Conservation (phyloP, 2,797 vertebrate species). For the Capromys pilorides region DNA sequence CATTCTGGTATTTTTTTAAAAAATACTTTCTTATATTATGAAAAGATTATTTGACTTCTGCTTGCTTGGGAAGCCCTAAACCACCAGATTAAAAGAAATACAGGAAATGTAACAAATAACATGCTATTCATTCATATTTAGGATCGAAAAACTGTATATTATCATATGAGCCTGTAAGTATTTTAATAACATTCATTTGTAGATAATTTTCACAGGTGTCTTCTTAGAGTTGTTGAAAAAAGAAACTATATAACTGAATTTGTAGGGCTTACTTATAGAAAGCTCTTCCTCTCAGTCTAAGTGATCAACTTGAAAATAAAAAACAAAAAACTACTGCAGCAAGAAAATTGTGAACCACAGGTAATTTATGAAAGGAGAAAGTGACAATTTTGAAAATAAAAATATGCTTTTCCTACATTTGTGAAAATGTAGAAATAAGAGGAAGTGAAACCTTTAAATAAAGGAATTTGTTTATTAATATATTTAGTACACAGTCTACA, state of each 20-base stretch:
- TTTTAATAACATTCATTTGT: constrained; percentile 35
- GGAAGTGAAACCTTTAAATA: background rate
- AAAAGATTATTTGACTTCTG: constrained; percentile 33
- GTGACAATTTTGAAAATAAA: background rate
- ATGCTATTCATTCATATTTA: background rate
- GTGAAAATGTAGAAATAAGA: background rate
- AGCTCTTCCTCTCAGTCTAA: background rate
- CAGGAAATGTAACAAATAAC: constrained; percentile 12
- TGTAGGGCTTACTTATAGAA: background rate
- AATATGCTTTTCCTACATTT: constrained; percentile 9
- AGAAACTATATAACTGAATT: constrained; percentile 37
- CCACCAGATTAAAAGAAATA: constrained; percentile 14
- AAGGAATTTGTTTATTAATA: background rate
- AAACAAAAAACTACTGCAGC: background rate
- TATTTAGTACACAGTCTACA: too few relatives aligned
- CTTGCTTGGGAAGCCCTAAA: background rate
- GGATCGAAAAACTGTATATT: background rate
- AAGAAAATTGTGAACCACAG: background rate
- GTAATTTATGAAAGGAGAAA: background rate
- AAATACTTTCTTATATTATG: background rate
- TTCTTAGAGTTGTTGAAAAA: constrained; percentile 38
- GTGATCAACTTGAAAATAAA: background rate
- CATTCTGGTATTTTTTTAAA: background rate
- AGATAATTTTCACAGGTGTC: background rate
- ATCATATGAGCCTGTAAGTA: background rate